phyloP scores from a whole-genome alignment of 2,888 invertebrate genomes.

The Caenorhabditis angaria region DNA sequence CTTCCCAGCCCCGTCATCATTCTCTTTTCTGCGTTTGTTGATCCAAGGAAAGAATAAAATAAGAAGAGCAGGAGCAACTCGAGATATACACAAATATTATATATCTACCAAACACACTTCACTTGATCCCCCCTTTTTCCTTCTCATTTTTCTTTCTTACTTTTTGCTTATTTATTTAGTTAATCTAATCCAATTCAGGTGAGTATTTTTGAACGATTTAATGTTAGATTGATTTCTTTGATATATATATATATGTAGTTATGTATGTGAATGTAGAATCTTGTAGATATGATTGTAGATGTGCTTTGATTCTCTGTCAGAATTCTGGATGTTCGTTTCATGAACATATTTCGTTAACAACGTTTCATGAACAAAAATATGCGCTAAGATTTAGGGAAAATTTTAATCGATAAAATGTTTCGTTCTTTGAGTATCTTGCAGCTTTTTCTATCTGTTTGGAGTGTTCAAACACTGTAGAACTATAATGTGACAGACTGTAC shows the following conservation, averaged over 20 bases:
- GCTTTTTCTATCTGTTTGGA: too few relatives aligned
- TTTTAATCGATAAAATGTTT: too few relatives aligned
- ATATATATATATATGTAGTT: background rate
- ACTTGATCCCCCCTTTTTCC: background rate
- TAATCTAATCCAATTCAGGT: background rate
- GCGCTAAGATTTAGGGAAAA: too few relatives aligned
- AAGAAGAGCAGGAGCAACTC: slow-evolving; percentile 1
- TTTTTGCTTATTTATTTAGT: slow-evolving; percentile 16
- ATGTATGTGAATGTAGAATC: background rate
- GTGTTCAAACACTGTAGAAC: too few relatives aligned
- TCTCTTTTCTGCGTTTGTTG: background rate
- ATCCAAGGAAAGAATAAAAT: background rate
- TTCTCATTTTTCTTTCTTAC: background rate
- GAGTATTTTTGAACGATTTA: background rate
- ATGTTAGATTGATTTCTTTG: background rate
- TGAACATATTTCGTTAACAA: too few relatives aligned
- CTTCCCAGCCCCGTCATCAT: too few relatives aligned
- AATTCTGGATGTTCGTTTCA: too few relatives aligned
- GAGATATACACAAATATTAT: slow-evolving; percentile 4
- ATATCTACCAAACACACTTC: slow-evolving; percentile 3
- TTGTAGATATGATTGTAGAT: too few relatives aligned
- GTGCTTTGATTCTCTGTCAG: too few relatives aligned
- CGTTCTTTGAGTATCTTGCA: too few relatives aligned
- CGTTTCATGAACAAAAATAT: too few relatives aligned
- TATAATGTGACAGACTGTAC: too few relatives aligned